Base-by-base conservation (phyloP, 2,113 vertebrate species). In the Parotia lawesii region DNA sequence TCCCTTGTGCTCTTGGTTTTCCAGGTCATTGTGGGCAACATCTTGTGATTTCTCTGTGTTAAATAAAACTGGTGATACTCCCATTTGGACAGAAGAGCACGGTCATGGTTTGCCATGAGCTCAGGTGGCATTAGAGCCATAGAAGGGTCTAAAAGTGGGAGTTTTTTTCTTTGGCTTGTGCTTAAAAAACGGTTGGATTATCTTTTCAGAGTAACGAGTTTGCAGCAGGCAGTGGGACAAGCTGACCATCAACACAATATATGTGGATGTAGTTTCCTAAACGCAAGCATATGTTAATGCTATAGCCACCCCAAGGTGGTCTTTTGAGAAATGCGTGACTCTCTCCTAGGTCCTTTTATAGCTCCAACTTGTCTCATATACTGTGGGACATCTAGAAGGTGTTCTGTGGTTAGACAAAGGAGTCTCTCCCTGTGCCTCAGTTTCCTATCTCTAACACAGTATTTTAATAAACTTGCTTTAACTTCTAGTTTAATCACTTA, bases 131-230 rank as follows among this genome's bases (percentile, higher is more conserved):
- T 33, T 18, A 15, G 7, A 53, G 15, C 14, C 13, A 45, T 6
- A 51, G 19, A 33, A 74, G 2, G 3, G 8, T 60, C 31, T 57
- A 29, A 58, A 82, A 87, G 11, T 28, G 2, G 7, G 17, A 38
- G 0, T 0, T 4, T 51, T 3, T 75, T 81, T 21, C 17, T 23
- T 60, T 66, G 20, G 0, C 28, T 67, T 74, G 3, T 25, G 12
- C 2, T 47, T 7, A 42, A 51, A 81, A 38, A 37, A 47, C 6
- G 2, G 3, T 22, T 86, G 51, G 7, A 44, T 3, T 74, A 28
- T 20, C 5, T 70, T 65, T 93, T 42, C 48, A 38, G 7, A 2
- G 4, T 38, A 47, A 44, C 5, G 7, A 24, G 6, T 71, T 79
- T 60, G 23, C 29, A 48, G 38, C 2, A 5, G 13, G 14, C 65